phyloP scores from a whole-genome alignment of 1,140 invertebrate genomes.

The Cydia strobilella region DNA sequence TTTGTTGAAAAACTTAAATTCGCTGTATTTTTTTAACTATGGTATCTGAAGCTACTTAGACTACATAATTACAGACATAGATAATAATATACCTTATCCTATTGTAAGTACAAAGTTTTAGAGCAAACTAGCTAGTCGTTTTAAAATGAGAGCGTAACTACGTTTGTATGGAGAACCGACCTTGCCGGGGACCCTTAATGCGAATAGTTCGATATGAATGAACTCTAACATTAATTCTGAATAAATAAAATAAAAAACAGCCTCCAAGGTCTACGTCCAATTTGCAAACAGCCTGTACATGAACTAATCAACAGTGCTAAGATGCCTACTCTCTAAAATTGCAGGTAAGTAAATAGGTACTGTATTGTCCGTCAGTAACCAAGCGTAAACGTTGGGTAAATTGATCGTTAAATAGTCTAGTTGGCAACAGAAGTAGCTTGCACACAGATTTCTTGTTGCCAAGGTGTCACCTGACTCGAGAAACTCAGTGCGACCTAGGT shows the following conservation, averaged over 20 bases:
- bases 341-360: not conserved
- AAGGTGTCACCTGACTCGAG: slow-evolving; percentile 8
- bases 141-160: too few species aligned
- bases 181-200: too few species aligned
- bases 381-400: not conserved
- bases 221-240: not conserved
- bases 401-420: not conserved
- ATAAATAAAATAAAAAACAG: too few species aligned
- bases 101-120: too few species aligned
- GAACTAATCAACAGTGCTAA: not conserved
- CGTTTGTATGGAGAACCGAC: too few species aligned
- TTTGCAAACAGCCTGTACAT: not conserved
- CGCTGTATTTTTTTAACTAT: too few species aligned
- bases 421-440: not conserved
- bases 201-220: not conserved
- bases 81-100: too few species aligned
- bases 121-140: too few species aligned
- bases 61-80: too few species aligned
- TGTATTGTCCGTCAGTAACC: not conserved
- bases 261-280: not conserved
- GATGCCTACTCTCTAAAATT: slow-evolving; percentile 13
- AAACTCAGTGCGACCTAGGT: not conserved
- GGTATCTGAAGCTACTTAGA: too few species aligned
- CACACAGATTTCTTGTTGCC: slow-evolving; percentile 18
- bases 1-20: too few species aligned